Base-by-base conservation (phyloP, 30 jellyfish, hydroid and myxozoan species). In the Catostylus mosaicus region DNA sequence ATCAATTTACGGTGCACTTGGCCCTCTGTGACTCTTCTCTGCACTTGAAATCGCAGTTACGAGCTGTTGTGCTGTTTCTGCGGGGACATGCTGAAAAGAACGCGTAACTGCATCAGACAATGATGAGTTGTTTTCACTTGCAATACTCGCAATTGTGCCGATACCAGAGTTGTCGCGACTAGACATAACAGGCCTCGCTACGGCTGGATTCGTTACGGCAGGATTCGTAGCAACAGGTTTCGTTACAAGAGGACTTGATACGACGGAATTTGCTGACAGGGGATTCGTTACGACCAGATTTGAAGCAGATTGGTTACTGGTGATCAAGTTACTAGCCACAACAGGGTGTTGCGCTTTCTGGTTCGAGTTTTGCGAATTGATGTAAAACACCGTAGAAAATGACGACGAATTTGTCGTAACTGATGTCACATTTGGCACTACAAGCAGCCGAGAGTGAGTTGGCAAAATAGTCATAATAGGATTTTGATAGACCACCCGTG, bases 401-500 rank as follows among this genome's bases (percentile, higher is more conserved):
- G 80, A 67, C 6, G 92, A 48, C 2, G 83, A 27, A 24, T 35
- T 69, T 5, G 92, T 51, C 33, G 86, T 35, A 23, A 40, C 54
- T 11, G 80, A 20, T 24, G 73, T 63, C 26, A 26, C 76, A 34
- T 45, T 57, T 0, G 92, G 86, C 12, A 82, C 80, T 32, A 82
- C 92, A 3, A 82, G 36, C 20, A 82, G 34, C 45, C 92, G 75
- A 22, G 92, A 68, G 60, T 82, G 85, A 7, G 85, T 19, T 4
- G 92, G 92, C 46, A 82, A 24, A 30, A 82, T 82, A 1, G 79
- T 82, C 85, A 82, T 82, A 0, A 68, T 46, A 2, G 92, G 84
- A 46, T 69, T 82, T 33, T 74, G 78, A 43, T 70, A 82, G 24
- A 82, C 11, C 67, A 69, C 86, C 40, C 48, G 78, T 20, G 62